Evolutionary conservation across 2,888 invertebrate genomes (phyloP).

Genomic region (Gortyna flavago): DNA sequence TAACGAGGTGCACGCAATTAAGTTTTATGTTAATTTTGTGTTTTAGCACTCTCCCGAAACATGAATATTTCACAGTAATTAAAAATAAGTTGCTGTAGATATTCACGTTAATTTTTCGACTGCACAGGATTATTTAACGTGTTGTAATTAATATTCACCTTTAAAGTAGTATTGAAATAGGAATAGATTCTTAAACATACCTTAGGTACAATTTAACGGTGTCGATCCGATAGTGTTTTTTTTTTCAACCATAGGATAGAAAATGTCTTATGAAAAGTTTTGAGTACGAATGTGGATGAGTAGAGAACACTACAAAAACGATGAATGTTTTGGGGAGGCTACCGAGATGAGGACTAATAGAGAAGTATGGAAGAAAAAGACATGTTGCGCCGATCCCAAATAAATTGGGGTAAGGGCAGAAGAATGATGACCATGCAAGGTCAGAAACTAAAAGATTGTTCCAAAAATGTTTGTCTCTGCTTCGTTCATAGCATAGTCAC

Average conservation of each 20-base stretch:
- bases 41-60: slow-evolving; percentile 41
- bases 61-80: slow-evolving; percentile 53
- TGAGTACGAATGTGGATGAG: background rate
- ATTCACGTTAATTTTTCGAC: slow-evolving; percentile 30
- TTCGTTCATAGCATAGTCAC: background rate
- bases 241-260: background rate
- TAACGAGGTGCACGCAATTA: slow-evolving; percentile 61
- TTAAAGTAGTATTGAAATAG: background rate
- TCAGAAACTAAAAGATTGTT: background rate
- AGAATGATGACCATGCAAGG: background rate
- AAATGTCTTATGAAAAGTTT: background rate
- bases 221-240: background rate
- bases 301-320: background rate
- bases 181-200: background rate
- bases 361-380: background rate
- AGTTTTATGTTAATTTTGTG: slow-evolving; percentile 54
- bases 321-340: background rate
- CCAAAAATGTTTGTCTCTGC: background rate
- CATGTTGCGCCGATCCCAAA: background rate
- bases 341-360: background rate
- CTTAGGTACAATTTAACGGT: background rate
- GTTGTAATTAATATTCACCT: background rate
- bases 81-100: slow-evolving; percentile 44
- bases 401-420: background rate
- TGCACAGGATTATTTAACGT: background rate